Evolutionary conservation across 1,140 invertebrate species (phyloP).

Genomic region (Eciton burchellii): DNA sequence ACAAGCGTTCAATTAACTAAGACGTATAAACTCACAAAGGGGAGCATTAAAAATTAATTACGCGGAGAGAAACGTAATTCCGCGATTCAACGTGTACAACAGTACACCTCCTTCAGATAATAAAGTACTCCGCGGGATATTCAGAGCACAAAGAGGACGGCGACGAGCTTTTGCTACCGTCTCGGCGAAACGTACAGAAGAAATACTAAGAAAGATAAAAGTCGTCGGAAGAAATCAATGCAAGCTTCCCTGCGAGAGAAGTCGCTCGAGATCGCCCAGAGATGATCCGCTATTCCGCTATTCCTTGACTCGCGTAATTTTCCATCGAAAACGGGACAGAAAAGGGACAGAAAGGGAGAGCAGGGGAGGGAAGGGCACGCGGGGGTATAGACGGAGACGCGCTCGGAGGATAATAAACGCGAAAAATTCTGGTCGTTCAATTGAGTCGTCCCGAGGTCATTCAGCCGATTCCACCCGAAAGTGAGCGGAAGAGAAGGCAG

Average conservation of each 20-base stretch:
- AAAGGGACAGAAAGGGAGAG: not conserved
- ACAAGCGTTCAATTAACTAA: not conserved
- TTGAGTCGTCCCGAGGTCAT: too few relatives aligned
- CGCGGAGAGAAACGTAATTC: conserved; percentile 36
- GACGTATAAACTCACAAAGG: not conserved
- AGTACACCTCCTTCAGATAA: not conserved
- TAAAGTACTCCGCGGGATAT: not conserved
- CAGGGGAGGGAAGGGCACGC: conserved; percentile 22
- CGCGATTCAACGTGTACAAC: conserved; percentile 10
- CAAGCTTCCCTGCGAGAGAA: not conserved
- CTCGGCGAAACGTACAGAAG: not conserved
- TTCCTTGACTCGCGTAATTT: conserved; percentile 47
- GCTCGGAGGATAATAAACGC: conserved; percentile 39
- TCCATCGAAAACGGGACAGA: conserved; percentile 39
- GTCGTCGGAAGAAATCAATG: not conserved
- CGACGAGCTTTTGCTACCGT: not conserved
- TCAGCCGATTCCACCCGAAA: conserved; percentile 30
- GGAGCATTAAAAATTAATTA: conserved; percentile 24
- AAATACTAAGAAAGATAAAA: not conserved
- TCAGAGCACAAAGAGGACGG: not conserved
- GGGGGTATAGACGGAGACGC: conserved; percentile 34
- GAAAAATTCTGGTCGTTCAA: conserved; percentile 41
- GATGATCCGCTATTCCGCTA: conserved; percentile 3
- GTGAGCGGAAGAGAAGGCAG: conserved; percentile 47
- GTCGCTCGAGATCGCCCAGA: not conserved